phyloP scores from a whole-genome alignment of 2,797 vertebrate genomes.

The Sebastes ruberrimus region DNA sequence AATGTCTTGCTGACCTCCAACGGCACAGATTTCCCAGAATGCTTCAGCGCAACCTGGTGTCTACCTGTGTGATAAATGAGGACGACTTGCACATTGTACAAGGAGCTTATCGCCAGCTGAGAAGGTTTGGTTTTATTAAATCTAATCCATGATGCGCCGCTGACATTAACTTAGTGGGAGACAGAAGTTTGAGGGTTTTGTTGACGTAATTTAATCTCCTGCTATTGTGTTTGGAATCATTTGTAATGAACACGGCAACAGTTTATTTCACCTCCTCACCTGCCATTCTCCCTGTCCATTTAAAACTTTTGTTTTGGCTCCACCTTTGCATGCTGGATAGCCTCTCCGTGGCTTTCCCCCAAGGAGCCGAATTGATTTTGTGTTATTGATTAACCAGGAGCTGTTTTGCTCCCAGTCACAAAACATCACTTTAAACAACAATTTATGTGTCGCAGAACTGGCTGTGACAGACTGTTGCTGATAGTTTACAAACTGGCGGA shows the following conservation, averaged over 20 bases:
- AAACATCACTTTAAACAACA: conserved; percentile 81
- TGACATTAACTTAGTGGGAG: conserved; percentile 34
- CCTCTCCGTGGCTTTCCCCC: conserved; percentile 64
- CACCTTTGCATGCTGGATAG: conserved; percentile 55
- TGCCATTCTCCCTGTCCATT: conserved; percentile 14
- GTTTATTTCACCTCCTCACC: conserved; percentile 27
- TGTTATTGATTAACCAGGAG: conserved; percentile 77
- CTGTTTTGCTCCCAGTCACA: conserved; percentile 76
- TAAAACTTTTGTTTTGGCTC: conserved; percentile 53
- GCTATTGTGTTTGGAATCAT: conserved; percentile 40
- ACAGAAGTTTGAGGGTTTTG: conserved; percentile 39
- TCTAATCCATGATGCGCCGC: conserved; percentile 33
- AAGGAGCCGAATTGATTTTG: conserved; percentile 72
- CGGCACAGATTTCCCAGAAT: conserved; percentile 52
- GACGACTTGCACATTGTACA: conserved; percentile 38
- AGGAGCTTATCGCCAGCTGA: conserved; percentile 54
- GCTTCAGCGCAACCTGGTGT: conserved; percentile 52
- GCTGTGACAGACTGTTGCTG: conserved; percentile 69
- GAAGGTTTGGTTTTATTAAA: conserved; percentile 63
- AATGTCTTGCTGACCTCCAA: conserved; percentile 73
- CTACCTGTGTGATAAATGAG: conserved; percentile 74
- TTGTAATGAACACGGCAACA: conserved; percentile 27
- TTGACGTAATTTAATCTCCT: conserved; percentile 54
- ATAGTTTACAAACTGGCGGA: conserved; percentile 67
- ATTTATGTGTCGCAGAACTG: conserved; percentile 70